These are phyloP conservation scores for Stylophora pistillata DNA, from an alignment of 64 coral and sea anemone genomes.

Conservation along the genomic window DNA sequence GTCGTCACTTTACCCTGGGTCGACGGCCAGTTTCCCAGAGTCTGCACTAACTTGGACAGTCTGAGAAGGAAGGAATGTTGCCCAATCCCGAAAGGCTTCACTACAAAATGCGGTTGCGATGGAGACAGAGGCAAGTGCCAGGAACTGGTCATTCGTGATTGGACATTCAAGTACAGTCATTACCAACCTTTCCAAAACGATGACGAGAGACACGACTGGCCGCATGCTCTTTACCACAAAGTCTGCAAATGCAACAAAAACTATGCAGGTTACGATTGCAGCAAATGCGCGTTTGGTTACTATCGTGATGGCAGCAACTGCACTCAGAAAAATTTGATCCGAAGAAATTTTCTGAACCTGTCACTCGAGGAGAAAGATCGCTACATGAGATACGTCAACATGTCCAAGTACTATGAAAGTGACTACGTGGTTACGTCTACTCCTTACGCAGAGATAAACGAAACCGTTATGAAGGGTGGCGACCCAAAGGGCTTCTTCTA, in stretches of 20 bases:
- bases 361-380: neutral
- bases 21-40: constrained; percentile 63
- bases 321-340: neutral
- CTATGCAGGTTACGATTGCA: neutral
- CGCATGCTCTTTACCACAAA: neutral
- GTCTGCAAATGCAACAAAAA: neutral
- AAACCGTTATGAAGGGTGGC: neutral
- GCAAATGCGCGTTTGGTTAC: neutral
- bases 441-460: neutral
- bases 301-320: neutral
- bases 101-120: constrained; percentile 36
- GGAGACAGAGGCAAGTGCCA: constrained; percentile 59
- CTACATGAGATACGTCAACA: neutral
- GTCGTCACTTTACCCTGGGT: neutral
- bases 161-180: constrained; percentile 37
- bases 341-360: neutral
- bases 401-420: neutral
- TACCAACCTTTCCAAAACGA: neutral
- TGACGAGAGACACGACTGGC: neutral
- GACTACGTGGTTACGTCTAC: neutral
- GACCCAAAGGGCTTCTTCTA: constrained; percentile 33
- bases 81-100: constrained; percentile 52
- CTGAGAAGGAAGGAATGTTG: constrained; percentile 60
- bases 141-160: constrained; percentile 28
- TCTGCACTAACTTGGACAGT: constrained; percentile 24